A percentile compares a stretch with the other conserved stretches of the same genome.
Evolutionary conservation across 2,888 invertebrate genomes (phyloP).

Genomic region (Trilocha varians): DNA sequence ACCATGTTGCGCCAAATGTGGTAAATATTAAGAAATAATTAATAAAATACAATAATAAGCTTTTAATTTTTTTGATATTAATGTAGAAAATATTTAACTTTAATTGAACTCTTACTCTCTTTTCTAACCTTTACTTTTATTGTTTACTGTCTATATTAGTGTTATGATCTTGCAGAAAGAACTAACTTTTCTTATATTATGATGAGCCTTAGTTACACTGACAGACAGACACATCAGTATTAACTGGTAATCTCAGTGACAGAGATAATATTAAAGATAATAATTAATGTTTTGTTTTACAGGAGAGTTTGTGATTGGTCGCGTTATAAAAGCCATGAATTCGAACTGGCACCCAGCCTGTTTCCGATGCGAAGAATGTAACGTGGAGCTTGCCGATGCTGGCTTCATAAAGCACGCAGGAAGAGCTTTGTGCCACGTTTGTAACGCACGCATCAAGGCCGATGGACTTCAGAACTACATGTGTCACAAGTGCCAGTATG

Average conservation of each 20-base stretch:
- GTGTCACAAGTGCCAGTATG: conserved; percentile 98
- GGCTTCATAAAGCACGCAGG: conserved; percentile 96
- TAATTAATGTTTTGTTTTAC: conserved; percentile 4
- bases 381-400: conserved; percentile 92
- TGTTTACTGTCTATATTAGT: too few relatives aligned
- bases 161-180: too few relatives aligned
- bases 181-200: too few relatives aligned
- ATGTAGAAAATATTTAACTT: too few relatives aligned
- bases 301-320: conserved; percentile 97
- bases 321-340: conserved; percentile 99
- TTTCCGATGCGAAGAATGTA: conserved; percentile 96
- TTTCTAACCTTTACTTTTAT: too few relatives aligned
- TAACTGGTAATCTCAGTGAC: too few relatives aligned
- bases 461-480: conserved; percentile 96
- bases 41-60: neutral
- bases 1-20: conserved; percentile 90
- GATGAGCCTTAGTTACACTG: too few relatives aligned
- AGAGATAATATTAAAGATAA: too few relatives aligned
- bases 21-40: conserved; percentile 39
- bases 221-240: too few relatives aligned
- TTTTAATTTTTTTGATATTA: neutral
- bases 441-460: conserved; percentile 96
- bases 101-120: too few relatives aligned
- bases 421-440: conserved; percentile 93
- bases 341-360: conserved; percentile 99